Conservation (phyloP, 2,113 vertebrate genomes). For the Cyphotilapia sp. region DNA sequence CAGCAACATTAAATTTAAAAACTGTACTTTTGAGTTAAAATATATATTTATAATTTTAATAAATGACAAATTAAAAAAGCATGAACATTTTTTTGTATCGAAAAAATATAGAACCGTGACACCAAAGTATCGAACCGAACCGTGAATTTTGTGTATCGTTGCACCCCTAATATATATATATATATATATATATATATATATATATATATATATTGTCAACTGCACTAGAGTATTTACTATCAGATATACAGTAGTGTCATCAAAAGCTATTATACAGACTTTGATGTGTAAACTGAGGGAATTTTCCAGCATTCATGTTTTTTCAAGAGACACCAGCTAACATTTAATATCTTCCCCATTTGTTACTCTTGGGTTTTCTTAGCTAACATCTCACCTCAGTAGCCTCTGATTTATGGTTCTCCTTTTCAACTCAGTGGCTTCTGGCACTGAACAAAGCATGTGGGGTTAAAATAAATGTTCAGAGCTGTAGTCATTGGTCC, state of each 20-base stretch:
- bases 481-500: neutral
- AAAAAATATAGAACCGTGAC: too few species aligned
- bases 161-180: too few species aligned
- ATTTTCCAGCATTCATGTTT: neutral
- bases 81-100: too few species aligned
- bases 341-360: neutral
- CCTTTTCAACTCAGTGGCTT: neutral
- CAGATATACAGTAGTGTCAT: too few species aligned
- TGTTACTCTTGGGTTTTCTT: neutral
- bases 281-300: neutral
- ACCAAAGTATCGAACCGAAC: too few species aligned
- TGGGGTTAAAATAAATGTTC: neutral
- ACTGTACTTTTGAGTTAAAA: too few species aligned
- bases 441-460: neutral
- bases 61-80: too few species aligned
- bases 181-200: too few species aligned
- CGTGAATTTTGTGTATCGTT: too few species aligned
- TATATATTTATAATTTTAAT: too few species aligned
- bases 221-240: neutral
- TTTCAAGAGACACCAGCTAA: neutral
- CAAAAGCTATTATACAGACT: neutral
- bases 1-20: too few species aligned
- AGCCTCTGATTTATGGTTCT: neutral
- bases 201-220: neutral
- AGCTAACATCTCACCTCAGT: neutral